phyloP scores from a whole-genome alignment of 2,888 invertebrate species.

The Troilus luridus region DNA sequence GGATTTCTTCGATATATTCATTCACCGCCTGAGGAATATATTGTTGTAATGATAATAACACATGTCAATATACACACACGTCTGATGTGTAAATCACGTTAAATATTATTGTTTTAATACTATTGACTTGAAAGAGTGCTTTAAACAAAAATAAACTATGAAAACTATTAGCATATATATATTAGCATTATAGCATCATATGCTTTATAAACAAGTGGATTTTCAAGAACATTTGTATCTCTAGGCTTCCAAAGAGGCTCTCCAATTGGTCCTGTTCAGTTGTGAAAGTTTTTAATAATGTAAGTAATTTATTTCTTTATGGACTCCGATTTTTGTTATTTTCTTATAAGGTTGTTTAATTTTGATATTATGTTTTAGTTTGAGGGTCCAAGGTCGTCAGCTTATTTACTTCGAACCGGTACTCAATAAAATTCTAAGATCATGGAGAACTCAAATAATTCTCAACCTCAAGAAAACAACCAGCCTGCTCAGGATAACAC shows the following conservation, averaged over 20 bases:
- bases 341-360: background rate
- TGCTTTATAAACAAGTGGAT: background rate
- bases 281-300: background rate
- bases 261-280: background rate
- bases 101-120: no score
- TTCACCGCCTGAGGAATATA: no score
- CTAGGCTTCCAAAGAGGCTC: background rate
- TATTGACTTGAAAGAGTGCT: no score
- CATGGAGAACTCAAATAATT: conserved; percentile 44
- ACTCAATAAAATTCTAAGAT: background rate
- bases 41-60: no score
- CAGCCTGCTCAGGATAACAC: conserved; percentile 68
- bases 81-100: no score
- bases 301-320: background rate
- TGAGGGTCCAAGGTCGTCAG: background rate
- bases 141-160: no score
- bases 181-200: no score
- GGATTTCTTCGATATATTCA: no score
- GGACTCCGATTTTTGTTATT: background rate
- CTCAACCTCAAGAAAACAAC: conserved; percentile 23
- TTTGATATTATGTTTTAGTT: background rate
- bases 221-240: background rate
- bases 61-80: no score
- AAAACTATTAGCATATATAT: no score
- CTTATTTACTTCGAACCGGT: background rate